Base-by-base conservation (phyloP, 2,888 invertebrate genomes). In the Troilus luridus region DNA sequence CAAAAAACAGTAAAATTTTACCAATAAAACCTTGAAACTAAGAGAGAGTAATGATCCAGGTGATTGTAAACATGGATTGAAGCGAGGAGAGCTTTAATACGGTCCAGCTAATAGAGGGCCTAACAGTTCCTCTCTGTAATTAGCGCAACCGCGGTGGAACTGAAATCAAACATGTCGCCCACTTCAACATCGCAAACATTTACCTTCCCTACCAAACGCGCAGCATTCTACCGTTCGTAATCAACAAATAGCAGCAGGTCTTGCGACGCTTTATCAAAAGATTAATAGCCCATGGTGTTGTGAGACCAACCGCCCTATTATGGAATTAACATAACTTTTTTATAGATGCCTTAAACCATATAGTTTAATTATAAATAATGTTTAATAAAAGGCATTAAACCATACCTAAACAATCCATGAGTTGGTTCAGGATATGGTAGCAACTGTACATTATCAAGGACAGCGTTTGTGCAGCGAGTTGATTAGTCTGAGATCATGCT, bases 101-200 rank as follows among this genome's bases (percentile, higher is more conserved):
- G 41, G 72, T 19, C 17, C 8, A 77, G 27, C 24, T 12, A 72
- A 27, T 27, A 27, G 27, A 1, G 27, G 27, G 10, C 72, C 72
- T 77, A 77, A 27, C 72, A 77, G 72, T 17, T 77, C 8, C 72
- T 77, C 72, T 41, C 72, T 8, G 27, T 77, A 77, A 77, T 77
- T 77, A 77, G 72, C 72, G 72, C 27, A 41, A 41, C 41, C 17
- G 41, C 19, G 24, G 72, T 77, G 12, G 24, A 77, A 41, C 72
- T 41, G 72, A 41, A 41, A 77, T 77, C 72, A 77, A 77, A 77
- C 72, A 77, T 77, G 72, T 27, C 41, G 27, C 27, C 41, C 17
- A 19, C 72, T 77, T 67, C 72, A 27, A 17, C 7, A 77, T 41
- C 8, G 72, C 72, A 77, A 77, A 77, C 27, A 77, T 77, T 77